Conservation (phyloP, 2,888 invertebrate species). For the Drosophila longiperda region DNA sequence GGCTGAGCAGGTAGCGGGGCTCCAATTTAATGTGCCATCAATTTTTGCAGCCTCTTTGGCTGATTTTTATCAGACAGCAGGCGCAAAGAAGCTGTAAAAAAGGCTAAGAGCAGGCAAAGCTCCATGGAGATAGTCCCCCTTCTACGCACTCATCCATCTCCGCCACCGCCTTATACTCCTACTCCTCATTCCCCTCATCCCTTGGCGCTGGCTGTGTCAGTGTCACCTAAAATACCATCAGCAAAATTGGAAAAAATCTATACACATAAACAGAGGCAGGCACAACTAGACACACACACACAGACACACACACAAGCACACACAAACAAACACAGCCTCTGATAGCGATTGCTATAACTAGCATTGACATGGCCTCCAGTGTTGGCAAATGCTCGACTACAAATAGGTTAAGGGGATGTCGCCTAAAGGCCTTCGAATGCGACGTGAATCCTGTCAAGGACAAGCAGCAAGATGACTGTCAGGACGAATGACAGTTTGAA, state of each 20-base stretch:
- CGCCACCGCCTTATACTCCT: background rate
- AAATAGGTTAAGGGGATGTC: conserved; percentile 55
- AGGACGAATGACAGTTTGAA: conserved; percentile 51
- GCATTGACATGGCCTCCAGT: conserved; percentile 51
- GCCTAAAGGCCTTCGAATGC: conserved; percentile 45
- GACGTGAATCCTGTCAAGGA: conserved; percentile 50
- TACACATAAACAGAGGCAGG: conserved; percentile 51
- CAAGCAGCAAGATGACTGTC: conserved; percentile 9
- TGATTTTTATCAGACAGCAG: conserved; percentile 56
- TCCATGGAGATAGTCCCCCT: conserved; percentile 22
- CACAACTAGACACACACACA: background rate
- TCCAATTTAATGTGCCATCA: conserved; percentile 77
- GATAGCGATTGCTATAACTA: conserved; percentile 54
- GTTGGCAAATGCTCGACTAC: conserved; percentile 43
- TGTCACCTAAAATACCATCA: conserved; percentile 76
- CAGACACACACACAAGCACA: background rate
- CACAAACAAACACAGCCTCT: conserved; percentile 6
- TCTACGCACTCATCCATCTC: conserved; percentile 1
- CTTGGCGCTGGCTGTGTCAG: conserved; percentile 6
- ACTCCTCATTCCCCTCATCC: background rate
- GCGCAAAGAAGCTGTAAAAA: conserved; percentile 55
- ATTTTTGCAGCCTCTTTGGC: conserved; percentile 58
- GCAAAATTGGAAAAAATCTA: conserved; percentile 73
- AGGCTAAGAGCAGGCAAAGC: conserved; percentile 35
- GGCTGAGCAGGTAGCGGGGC: conserved; percentile 13